Conservation (phyloP, 2,113 vertebrate genomes). For the Onychorhynchus coronatus region DNA sequence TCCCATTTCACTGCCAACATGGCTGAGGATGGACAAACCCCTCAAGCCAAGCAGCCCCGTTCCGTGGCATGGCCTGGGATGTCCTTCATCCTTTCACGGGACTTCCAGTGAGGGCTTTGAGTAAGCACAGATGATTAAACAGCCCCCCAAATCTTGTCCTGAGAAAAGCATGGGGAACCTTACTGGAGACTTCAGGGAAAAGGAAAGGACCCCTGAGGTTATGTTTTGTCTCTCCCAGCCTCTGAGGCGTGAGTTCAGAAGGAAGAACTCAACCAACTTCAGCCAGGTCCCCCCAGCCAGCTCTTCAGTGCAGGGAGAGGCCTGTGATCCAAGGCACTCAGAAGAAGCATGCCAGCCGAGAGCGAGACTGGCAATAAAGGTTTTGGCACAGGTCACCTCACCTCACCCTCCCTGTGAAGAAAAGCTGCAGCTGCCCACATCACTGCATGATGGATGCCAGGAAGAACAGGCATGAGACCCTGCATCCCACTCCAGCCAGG, state of each 20-base stretch:
- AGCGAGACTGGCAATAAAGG: not conserved
- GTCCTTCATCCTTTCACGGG: not conserved
- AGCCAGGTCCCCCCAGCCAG: not conserved
- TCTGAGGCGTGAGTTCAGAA: not conserved
- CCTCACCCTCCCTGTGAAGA: not conserved
- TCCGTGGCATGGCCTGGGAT: not conserved
- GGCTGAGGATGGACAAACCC: not conserved
- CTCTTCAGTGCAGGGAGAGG: not conserved
- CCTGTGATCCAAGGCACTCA: not conserved
- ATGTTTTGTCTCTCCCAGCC: not conserved
- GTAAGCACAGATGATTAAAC: not conserved
- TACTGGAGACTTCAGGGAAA: not conserved
- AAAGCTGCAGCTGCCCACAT: not conserved
- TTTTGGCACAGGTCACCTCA: not conserved
- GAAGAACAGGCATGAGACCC: not conserved
- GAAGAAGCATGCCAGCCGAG: fast-evolving
- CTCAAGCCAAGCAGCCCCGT: fast-evolving
- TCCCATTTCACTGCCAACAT: fast-evolving
- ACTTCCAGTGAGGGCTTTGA: not conserved
- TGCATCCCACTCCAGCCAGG: not conserved
- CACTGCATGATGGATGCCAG: not conserved
- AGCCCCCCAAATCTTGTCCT: not conserved
- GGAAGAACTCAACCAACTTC: not conserved
- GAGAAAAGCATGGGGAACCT: not conserved
- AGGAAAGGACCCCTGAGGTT: not conserved